phyloP scores from a whole-genome alignment of 2,888 invertebrate species.

The Drosophila lutescens region DNA sequence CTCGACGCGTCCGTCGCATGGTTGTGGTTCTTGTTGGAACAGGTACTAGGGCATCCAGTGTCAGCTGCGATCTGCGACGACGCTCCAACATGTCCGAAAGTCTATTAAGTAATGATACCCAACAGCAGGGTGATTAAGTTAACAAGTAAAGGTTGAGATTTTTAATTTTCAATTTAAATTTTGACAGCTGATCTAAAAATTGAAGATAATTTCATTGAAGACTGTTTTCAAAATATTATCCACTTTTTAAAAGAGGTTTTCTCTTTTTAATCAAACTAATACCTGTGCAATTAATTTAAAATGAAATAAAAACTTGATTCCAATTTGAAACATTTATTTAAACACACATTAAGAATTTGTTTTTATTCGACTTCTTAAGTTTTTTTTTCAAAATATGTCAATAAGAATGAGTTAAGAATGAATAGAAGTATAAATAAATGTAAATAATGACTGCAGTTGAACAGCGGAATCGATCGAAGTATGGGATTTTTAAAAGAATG shows the following conservation, averaged over 20 bases:
- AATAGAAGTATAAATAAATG: slow-evolving; percentile 8
- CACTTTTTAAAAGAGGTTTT: too few relatives aligned
- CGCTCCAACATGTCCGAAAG: slow-evolving; percentile 12
- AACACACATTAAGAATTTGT: not conserved
- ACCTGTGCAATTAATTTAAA: too few relatives aligned
- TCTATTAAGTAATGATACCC: not conserved
- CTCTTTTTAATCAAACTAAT: too few relatives aligned
- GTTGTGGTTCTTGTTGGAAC: slow-evolving; percentile 33
- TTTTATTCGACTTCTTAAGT: slow-evolving; percentile 18
- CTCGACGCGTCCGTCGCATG: slow-evolving; percentile 42
- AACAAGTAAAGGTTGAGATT: not conserved
- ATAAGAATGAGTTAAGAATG: slow-evolving; percentile 8
- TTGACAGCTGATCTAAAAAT: slow-evolving; percentile 20
- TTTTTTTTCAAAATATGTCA: slow-evolving; percentile 2
- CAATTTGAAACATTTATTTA: not conserved
- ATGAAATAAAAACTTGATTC: not conserved
- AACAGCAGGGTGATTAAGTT: not conserved
- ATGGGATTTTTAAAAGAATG: not conserved
- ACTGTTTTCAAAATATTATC: too few relatives aligned
- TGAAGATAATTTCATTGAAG: slow-evolving; percentile 1
- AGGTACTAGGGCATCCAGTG: slow-evolving; percentile 3
- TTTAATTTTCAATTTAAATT: slow-evolving; percentile 4
- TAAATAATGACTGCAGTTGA: slow-evolving; percentile 9
- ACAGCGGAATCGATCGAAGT: slow-evolving; percentile 8
- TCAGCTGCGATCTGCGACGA: slow-evolving; percentile 3